A percentile compares a stretch with the other conserved stretches of the same genome.
Evolutionary conservation across 1,140 invertebrate species (phyloP).

Genomic region (Reticulitermes speratus): DNA sequence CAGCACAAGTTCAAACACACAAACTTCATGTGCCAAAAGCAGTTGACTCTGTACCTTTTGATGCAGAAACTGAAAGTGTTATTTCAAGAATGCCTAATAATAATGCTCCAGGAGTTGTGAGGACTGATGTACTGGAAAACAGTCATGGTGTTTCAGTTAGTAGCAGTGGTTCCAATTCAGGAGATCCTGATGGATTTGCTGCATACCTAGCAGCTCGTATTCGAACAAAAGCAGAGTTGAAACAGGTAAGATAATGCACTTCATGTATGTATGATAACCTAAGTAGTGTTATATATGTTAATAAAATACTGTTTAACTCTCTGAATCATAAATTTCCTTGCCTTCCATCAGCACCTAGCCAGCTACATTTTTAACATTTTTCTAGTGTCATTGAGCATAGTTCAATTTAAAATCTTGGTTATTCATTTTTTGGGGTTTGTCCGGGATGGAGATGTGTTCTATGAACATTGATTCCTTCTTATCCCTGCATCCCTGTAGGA

Average conservation of each 20-base stretch:
- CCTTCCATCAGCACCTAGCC: neutral
- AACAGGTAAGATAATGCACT: slow-evolving; percentile 54
- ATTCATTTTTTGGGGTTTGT: too few species aligned
- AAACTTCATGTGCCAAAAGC: slow-evolving; percentile 68
- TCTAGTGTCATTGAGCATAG: neutral
- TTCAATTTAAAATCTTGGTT: too few species aligned
- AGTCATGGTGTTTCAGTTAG: neutral
- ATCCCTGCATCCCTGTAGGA: too few species aligned
- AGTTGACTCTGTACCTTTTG: slow-evolving; percentile 54
- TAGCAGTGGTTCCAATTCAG: neutral
- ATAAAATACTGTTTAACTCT: neutral
- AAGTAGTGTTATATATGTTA: neutral
- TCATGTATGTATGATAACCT: neutral
- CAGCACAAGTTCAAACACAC: slow-evolving; percentile 24
- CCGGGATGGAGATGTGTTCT: too few species aligned
- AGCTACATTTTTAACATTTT: neutral
- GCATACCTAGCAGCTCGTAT: slow-evolving; percentile 67
- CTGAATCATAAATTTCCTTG: neutral
- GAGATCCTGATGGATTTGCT: slow-evolving; percentile 53
- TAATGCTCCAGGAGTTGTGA: neutral
- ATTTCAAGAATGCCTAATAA: neutral
- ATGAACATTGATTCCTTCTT: too few species aligned
- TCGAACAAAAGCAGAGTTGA: slow-evolving; percentile 78
- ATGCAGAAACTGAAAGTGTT: neutral
- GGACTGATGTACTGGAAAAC: neutral